These are phyloP conservation scores for Timema podura DNA, from an alignment of 2,888 invertebrate species.

Conservation along the genomic window DNA sequence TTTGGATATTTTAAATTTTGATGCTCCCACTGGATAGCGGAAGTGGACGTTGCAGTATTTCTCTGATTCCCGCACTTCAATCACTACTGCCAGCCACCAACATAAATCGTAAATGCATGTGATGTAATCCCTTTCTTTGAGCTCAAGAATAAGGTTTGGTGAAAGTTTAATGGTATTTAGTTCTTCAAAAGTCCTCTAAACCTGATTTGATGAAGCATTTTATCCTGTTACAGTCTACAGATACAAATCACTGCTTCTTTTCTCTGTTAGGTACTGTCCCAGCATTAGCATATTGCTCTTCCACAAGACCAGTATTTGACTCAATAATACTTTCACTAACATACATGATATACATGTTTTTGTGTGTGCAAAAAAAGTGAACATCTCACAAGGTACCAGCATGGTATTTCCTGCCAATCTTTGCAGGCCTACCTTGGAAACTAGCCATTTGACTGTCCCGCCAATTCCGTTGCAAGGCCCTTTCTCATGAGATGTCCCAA, in stretches of 20 bases:
- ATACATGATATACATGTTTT: no score
- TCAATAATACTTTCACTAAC: not conserved
- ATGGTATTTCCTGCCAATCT: not conserved
- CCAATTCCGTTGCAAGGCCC: not conserved
- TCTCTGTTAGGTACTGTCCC: not conserved
- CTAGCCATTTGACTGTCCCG: not conserved
- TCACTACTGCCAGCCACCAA: slow-evolving; percentile 13
- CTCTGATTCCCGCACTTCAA: no score
- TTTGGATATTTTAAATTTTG: no score
- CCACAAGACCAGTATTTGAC: not conserved
- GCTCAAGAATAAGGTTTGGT: not conserved
- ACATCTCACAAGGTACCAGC: not conserved
- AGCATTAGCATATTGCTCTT: not conserved
- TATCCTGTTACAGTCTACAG: not conserved
- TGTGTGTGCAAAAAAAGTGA: not conserved
- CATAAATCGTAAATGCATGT: not conserved
- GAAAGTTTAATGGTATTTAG: no score
- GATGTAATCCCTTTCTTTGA: slow-evolving; percentile 8
- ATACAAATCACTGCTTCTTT: not conserved
- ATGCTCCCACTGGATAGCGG: no score
- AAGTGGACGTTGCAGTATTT: no score
- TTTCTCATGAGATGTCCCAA: slow-evolving; percentile 3
- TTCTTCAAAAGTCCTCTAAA: not conserved
- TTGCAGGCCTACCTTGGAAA: not conserved
- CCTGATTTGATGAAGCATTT: not conserved